Base-by-base conservation (phyloP, 2,888 invertebrate species). In the Schizotus pectinicornis region DNA sequence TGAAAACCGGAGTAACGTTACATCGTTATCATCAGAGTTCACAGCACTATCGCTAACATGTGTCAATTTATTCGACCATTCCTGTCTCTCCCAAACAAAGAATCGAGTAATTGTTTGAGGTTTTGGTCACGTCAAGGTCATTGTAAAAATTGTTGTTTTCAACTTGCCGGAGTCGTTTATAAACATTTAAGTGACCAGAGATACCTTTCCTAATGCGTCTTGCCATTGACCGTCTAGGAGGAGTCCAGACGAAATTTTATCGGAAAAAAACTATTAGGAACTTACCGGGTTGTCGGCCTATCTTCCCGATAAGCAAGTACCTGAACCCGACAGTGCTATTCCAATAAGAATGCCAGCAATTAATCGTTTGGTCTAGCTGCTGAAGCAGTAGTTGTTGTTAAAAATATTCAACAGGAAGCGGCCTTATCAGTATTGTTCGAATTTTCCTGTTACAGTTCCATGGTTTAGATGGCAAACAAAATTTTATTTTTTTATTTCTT, bases 381-480 rank as follows among this genome's bases (percentile, higher is more conserved):
- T n/a, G 33, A 53, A 53, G 38, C 59, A 50, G 51, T 34, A 53
- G 50, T 51, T 54, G 53, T 55, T 41, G 31, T 45, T 58, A 62
- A 58, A 61, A 56, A 60, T 63, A 60, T 54, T 56, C 61, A 62
- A 69, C 65, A 64, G 72, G 72, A 72, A 70, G 57, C 59, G 52
- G 45, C 62, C 56, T 71, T 70, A 71, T 73, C 70, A 67, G 31
- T 12, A 14, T 31, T 11, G 14, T 8, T 59, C 56, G 54, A 67
- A 65, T 61, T 70, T 73, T 73, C 71, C 73, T 70, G 72, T 71
- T 66, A 62, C 64, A 56, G 56, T 61, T 58, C 35, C 47, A 55
- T 53, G 53, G 56, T 52, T 62, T 64, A 57, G 54, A 59, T 61
- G 58, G 42, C 22, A 22, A 22, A 22, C 22, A 22, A 22, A 22